Evolutionary conservation across 2,888 invertebrate species (phyloP), one percentile per base, ranked within the genome.

Genomic region (Nematopogon swammerdamellus): DNA sequence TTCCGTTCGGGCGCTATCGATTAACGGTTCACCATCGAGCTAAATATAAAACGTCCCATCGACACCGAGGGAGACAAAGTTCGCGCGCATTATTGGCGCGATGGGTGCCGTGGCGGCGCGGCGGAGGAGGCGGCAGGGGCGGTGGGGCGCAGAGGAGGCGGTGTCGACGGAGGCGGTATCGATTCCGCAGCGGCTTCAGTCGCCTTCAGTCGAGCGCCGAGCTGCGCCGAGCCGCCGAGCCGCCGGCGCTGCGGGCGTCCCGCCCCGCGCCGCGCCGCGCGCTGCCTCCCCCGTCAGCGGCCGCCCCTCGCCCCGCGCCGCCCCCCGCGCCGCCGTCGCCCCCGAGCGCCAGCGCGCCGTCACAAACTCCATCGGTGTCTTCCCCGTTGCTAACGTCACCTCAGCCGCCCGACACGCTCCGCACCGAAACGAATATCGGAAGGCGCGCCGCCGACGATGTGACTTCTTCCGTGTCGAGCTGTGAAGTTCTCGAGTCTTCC

Each of bases 171-270:
- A 19, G 14, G 46, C 19, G 5, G 67, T 76, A 76, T 77, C 75
- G 77, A 77, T 76, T 75, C 72, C 69, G 65, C 64, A 72, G 62
- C 70, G 73, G 68, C 72, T 70, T 75, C 75, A 76, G 77, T 75
- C 75, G 77, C 71, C 75, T 74, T 70, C 71, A 73, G 76, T 70
- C 75, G 70, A 73, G 76, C 75, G 76, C 72, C 75, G 75, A 72
- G 76, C 72, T 72, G 76, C 75, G 76, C 75, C 73, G 75, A 72
- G 73, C 63, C 66, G 68, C 67, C 67, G 68, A 66, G 68, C 71
- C 68, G 73, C 72, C 69, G 70, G 70, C 72, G 69, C 44, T 45
- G 45, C 47, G 25, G 44, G 17, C 46, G 46, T 18, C 45, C 47
- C 67, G 68, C 63, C 65, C 64, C 67, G n/a, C n/a, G n/a, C n/a